Evolutionary conservation across 2,113 vertebrate species (phyloP).

Genomic region (Dascyllus trimaculatus): DNA sequence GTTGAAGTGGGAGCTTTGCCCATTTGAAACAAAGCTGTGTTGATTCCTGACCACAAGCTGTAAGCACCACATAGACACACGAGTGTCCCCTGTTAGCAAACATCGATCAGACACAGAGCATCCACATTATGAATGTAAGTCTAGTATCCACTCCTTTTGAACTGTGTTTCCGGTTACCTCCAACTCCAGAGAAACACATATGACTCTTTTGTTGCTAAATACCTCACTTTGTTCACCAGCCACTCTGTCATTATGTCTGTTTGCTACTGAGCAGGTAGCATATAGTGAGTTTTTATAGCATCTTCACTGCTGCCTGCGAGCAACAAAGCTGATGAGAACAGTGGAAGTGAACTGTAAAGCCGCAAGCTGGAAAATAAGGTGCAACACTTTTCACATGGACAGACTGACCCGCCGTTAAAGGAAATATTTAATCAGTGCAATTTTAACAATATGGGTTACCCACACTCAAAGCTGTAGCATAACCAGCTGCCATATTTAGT

Average conservation of each 20-base stretch:
- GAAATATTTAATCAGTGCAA: neutral
- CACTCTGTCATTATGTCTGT: neutral
- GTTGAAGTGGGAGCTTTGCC: too few species aligned
- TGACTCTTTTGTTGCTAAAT: too few species aligned
- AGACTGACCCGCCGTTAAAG: neutral
- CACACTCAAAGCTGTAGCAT: neutral
- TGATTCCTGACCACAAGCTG: too few species aligned
- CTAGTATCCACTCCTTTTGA: too few species aligned
- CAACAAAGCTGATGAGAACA: neutral
- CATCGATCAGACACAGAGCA: too few species aligned
- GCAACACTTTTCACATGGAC: neutral
- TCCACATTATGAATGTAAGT: too few species aligned
- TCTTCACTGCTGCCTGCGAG: neutral
- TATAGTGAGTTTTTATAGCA: neutral
- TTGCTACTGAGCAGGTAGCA: neutral
- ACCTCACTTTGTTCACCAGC: too few species aligned
- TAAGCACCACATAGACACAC: too few species aligned
- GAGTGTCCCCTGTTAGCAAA: too few species aligned
- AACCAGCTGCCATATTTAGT: neutral
- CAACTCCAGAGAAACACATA: too few species aligned
- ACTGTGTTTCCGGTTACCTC: too few species aligned
- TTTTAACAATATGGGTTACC: neutral
- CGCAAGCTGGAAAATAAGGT: neutral
- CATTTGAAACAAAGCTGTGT: too few species aligned
- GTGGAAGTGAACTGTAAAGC: neutral